Evolutionary conservation across 2,797 vertebrate genomes (phyloP).

Genomic region (Oreortyx pictus): DNA sequence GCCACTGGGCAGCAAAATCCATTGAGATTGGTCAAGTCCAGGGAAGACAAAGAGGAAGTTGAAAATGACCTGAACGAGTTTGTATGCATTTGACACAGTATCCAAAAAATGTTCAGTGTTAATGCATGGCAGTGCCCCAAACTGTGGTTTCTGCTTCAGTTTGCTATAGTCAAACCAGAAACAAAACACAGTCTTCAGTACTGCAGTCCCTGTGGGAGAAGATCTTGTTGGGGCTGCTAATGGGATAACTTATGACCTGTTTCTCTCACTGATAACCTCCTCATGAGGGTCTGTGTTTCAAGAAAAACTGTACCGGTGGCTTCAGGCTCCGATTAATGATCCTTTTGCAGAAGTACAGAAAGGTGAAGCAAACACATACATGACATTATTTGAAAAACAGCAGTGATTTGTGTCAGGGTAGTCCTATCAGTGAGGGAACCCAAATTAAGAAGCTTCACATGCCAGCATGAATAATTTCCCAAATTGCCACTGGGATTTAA

Average conservation of each 20-base stretch:
- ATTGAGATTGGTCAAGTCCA: neutral
- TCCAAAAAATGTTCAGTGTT: neutral
- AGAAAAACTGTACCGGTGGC: neutral
- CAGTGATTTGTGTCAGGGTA: neutral
- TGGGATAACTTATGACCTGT: neutral
- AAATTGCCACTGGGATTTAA: neutral
- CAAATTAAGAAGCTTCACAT: neutral
- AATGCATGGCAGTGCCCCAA: neutral
- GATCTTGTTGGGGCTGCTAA: neutral
- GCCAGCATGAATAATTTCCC: neutral
- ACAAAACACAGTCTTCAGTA: neutral
- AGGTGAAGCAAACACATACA: rapidly evolving
- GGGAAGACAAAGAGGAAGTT: neutral
- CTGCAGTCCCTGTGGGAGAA: neutral
- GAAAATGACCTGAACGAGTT: neutral
- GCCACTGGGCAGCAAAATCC: neutral
- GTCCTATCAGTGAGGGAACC: neutral
- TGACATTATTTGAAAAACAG: neutral
- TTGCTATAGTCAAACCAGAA: neutral
- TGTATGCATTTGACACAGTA: neutral
- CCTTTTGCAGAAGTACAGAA: neutral
- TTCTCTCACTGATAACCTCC: neutral
- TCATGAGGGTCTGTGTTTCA: neutral
- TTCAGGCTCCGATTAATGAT: neutral
- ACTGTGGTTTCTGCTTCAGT: neutral